phyloP scores from a whole-genome alignment of 2,888 invertebrate genomes.

The Plutella xylostella region DNA sequence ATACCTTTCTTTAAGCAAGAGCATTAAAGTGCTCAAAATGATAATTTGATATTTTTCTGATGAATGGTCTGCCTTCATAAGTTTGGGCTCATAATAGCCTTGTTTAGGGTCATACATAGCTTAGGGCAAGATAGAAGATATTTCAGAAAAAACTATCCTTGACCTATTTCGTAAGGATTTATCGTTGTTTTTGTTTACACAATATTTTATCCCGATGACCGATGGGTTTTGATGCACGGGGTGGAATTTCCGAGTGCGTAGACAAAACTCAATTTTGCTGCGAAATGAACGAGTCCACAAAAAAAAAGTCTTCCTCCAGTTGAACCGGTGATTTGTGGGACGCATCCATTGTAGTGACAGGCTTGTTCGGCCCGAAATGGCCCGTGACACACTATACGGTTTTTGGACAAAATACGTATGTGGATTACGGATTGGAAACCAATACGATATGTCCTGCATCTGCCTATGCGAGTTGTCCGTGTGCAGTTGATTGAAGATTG shows the following conservation, averaged over 20 bases:
- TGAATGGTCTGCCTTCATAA: neutral
- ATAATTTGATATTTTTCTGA: constrained; percentile 2
- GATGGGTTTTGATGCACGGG: constrained; percentile 20
- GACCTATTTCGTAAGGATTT: neutral
- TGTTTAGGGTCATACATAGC: too few relatives aligned
- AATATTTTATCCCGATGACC: constrained; percentile 23
- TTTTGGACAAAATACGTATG: constrained; percentile 17
- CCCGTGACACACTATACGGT: constrained; percentile 38
- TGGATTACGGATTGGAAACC: neutral
- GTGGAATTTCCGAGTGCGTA: constrained; percentile 37
- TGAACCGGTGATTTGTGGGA: constrained; percentile 61
- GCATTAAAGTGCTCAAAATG: constrained; percentile 4
- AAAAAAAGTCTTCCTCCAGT: constrained; percentile 50
- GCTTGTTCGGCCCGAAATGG: constrained; percentile 35
- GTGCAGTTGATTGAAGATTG: too few relatives aligned
- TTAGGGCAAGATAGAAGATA: too few relatives aligned
- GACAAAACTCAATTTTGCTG: constrained; percentile 55
- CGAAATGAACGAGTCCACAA: constrained; percentile 53
- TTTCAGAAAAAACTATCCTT: too few relatives aligned
- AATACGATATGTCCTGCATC: neutral
- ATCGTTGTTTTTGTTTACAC: constrained; percentile 32
- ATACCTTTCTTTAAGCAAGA: constrained; percentile 27
- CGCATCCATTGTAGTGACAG: constrained; percentile 64
- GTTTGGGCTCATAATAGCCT: neutral
- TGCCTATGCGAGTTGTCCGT: too few relatives aligned